Conservation (phyloP, 2,888 invertebrate genomes). For the Muschampia plurimacula region DNA sequence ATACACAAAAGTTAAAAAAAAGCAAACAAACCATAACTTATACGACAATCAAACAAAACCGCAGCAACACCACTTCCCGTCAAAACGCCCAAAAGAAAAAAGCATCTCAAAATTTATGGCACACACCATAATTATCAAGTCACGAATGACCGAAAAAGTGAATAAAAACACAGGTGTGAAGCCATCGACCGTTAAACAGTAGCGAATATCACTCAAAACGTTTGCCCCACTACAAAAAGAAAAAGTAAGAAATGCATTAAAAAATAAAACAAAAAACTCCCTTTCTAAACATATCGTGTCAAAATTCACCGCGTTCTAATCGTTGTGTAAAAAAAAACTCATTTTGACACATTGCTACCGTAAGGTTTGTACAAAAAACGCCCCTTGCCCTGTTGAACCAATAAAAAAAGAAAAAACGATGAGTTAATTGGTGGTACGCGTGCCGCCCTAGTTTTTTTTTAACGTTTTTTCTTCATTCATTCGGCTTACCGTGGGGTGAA, state of each 20-base stretch:
- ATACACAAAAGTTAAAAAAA: slow-evolving; percentile 24
- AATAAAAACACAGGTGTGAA: slow-evolving; percentile 50
- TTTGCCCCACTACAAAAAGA: slow-evolving; percentile 52
- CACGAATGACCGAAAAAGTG: slow-evolving; percentile 39
- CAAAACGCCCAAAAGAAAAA: slow-evolving; percentile 38
- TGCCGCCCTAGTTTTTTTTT: slow-evolving; percentile 73
- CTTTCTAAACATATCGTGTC: slow-evolving; percentile 73
- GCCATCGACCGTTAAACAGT: slow-evolving; percentile 73
- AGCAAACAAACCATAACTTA: slow-evolving; percentile 32
- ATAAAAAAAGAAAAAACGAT: slow-evolving; percentile 67
- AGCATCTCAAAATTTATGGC: slow-evolving; percentile 29
- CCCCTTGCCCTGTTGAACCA: slow-evolving; percentile 69
- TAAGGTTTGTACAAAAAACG: slow-evolving; percentile 66
- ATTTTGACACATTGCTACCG: slow-evolving; percentile 67
- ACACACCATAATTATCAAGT: slow-evolving; percentile 28
- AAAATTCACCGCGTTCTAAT: slow-evolving; percentile 67
- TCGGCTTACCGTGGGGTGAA: slow-evolving; percentile 62
- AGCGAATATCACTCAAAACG: slow-evolving; percentile 67
- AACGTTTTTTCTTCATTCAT: slow-evolving; percentile 48
- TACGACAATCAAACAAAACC: slow-evolving; percentile 13
- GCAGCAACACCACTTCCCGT: slow-evolving; percentile 30
- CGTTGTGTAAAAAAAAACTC: slow-evolving; percentile 61
- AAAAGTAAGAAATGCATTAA: slow-evolving; percentile 19
- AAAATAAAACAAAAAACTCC: slow-evolving; percentile 41
- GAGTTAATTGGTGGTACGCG: slow-evolving; percentile 77